These are phyloP conservation scores for Xenopus tropicalis DNA, from an alignment of 2,113 vertebrate genomes.

Conservation along the genomic window DNA sequence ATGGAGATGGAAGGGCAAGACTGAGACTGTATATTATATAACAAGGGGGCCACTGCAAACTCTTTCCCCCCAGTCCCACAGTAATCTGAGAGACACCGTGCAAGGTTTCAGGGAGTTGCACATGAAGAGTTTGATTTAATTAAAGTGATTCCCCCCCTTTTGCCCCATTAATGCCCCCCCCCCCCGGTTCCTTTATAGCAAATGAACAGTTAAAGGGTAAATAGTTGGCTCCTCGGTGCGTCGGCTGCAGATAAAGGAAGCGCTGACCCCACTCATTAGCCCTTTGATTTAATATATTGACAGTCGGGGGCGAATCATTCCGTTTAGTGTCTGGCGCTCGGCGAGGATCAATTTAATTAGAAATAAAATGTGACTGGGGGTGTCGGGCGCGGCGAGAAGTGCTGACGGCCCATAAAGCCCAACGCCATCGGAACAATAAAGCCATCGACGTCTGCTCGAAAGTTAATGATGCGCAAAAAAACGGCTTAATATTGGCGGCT, in stretches of 20 bases:
- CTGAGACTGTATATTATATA: too few species aligned
- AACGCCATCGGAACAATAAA: slow-evolving; percentile 93
- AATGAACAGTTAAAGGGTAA: slow-evolving; percentile 71
- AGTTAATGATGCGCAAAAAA: slow-evolving; percentile 95
- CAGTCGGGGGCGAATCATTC: slow-evolving; percentile 97
- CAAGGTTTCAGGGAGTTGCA: too few species aligned
- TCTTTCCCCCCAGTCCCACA: too few species aligned
- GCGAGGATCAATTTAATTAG: slow-evolving; percentile 99
- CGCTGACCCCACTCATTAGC: slow-evolving; percentile 95
- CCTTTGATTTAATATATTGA: slow-evolving; percentile 99
- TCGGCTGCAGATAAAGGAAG: slow-evolving; percentile 95
- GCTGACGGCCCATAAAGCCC: slow-evolving; percentile 97
- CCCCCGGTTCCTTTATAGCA: too few species aligned
- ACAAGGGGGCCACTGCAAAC: too few species aligned
- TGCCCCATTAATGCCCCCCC: too few species aligned
- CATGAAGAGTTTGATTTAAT: too few species aligned
- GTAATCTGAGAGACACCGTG: too few species aligned
- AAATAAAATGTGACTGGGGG: slow-evolving; percentile 95
- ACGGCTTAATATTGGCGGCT: slow-evolving; percentile 84
- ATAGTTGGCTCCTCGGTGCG: slow-evolving; percentile 42
- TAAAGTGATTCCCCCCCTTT: too few species aligned
- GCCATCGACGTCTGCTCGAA: slow-evolving; percentile 89
- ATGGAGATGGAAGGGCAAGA: too few species aligned
- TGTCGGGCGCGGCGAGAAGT: slow-evolving; percentile 93
- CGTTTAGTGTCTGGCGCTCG: slow-evolving; percentile 91